Evolutionary conservation across 2,113 vertebrate genomes (phyloP).

Genomic region (Tupaia chinensis): DNA sequence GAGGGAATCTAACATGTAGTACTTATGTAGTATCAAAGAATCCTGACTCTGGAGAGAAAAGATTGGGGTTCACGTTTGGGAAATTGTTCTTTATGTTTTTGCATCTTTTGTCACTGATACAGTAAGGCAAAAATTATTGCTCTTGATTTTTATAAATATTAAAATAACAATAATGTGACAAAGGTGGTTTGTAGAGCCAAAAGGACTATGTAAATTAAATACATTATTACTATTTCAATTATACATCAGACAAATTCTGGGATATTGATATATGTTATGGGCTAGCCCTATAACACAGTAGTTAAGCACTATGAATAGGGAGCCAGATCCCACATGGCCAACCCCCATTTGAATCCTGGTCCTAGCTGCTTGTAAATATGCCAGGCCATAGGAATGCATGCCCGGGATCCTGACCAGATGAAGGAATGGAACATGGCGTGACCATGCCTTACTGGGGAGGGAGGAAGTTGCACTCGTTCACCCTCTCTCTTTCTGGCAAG

Average conservation of each 20-base stretch:
- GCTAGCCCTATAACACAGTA: too few species aligned
- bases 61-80: background rate
- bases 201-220: background rate
- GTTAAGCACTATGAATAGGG: too few species aligned
- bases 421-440: too few species aligned
- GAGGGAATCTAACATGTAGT: background rate
- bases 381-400: too few species aligned
- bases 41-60: constrained; percentile 10
- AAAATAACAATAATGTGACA: background rate
- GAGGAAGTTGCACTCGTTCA: too few species aligned
- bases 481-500: too few species aligned
- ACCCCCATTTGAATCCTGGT: too few species aligned
- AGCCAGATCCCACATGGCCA: too few species aligned
- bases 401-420: too few species aligned
- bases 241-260: background rate
- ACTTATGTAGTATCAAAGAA: background rate
- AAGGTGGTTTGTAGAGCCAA: background rate
- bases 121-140: background rate
- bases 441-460: too few species aligned
- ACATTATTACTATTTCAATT: background rate
- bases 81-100: constrained; percentile 25
- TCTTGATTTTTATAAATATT: constrained; percentile 33
- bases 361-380: too few species aligned
- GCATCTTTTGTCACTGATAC: background rate
- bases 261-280: background rate